Base-by-base conservation (phyloP, 1,140 invertebrate species). In the Drosophila dunni region DNA sequence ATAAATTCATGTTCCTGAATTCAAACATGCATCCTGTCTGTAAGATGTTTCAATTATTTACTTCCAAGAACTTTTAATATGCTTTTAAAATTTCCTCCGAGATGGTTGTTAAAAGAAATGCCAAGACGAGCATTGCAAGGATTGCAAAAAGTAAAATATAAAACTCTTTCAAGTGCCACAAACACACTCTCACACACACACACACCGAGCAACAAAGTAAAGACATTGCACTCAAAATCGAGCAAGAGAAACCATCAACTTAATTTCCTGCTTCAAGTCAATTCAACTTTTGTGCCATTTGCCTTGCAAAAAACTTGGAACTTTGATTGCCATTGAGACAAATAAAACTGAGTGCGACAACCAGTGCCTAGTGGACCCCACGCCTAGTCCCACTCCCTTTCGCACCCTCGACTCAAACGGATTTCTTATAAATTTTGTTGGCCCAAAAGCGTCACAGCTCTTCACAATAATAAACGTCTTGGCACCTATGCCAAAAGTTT, bases 211-310 rank as follows among this genome's bases (percentile, higher is more conserved):
- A 38, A 70, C 58, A 64, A 70, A 63, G 66, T 40, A 62, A 9
- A 48, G 24, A 45, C 56, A 34, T 54, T 51, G 67, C 66, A 64
- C 67, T 53, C 61, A 13, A 66, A 71, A 54, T 61, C 46, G 57
- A 68, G 80, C 56, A 62, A 44, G 72, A 46, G 61, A 70, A 83
- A 57, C 74, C 74, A 83, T 88, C 80, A 81, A 89, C 78, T 89
- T 89, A 89, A 89, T 89, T 89, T 89, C 84, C 80, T 79, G 74
- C 80, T 70, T 78, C 15, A 78, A 89, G 84, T 79, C 84, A 84
- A 89, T 84, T 77, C 78, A 89, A 89, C 80, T 89, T 88, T 89
- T 81, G 67, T 78, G 78, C 77, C 79, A 89, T 89, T 89, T 89
- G 84, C 77, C 74, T 78, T 86, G 72, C 69, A 84, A 80, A 86